phyloP scores from a whole-genome alignment of 2,113 vertebrate genomes.

The Oryzias woworae region DNA sequence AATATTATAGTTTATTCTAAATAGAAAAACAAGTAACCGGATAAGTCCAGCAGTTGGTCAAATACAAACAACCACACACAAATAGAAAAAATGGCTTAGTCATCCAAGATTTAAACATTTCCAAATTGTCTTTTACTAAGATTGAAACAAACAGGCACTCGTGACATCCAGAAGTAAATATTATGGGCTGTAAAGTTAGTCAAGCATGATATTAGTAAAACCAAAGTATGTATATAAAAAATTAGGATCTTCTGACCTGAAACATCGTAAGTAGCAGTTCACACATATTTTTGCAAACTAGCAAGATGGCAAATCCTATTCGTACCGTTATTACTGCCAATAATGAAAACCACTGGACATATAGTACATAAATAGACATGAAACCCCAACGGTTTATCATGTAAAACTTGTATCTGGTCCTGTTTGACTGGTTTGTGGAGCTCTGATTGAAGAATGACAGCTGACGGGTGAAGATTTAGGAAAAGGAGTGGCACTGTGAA shows the following conservation, averaged over 20 bases:
- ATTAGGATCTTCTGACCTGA: slow-evolving; percentile 4
- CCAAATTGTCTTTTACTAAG: neutral
- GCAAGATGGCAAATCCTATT: slow-evolving; percentile 7
- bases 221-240: slow-evolving; percentile 1
- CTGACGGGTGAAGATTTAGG: slow-evolving; percentile 35
- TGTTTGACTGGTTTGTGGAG: neutral
- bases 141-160: slow-evolving; percentile 16
- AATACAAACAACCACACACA: slow-evolving; percentile 4
- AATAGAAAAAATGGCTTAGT: neutral
- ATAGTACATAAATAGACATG: slow-evolving; percentile 3
- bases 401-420: neutral
- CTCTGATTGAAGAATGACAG: slow-evolving; percentile 15
- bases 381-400: neutral
- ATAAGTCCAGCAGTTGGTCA: slow-evolving; percentile 6
- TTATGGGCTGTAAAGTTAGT: neutral
- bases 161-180: slow-evolving; percentile 11
- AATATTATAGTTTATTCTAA: slow-evolving; percentile 11
- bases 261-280: slow-evolving; percentile 15
- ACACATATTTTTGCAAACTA: slow-evolving; percentile 45
- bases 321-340: slow-evolving; percentile 32
- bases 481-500: slow-evolving; percentile 2
- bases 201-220: slow-evolving; percentile 3
- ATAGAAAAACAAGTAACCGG: slow-evolving; percentile 19
- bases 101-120: neutral
- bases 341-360: slow-evolving; percentile 4